These are phyloP conservation scores for Adelosebastes latens DNA, from an alignment of 2,797 vertebrate genomes.

Conservation along the genomic window DNA sequence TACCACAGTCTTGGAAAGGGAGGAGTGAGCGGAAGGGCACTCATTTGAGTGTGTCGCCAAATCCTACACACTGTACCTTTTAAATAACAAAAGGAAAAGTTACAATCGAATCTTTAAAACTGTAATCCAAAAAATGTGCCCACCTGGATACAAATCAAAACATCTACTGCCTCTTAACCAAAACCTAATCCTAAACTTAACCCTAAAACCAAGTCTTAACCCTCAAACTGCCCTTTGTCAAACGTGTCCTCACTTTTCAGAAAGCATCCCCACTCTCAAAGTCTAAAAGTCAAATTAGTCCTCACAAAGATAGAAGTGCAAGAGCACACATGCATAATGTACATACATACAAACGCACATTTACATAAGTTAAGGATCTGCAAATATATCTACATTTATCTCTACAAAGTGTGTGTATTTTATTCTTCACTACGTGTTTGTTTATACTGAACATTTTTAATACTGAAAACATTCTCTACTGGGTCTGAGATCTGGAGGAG, in stretches of 20 bases:
- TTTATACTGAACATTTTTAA: not conserved
- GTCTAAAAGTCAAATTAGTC: not conserved
- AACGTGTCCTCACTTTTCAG: not conserved
- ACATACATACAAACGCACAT: not conserved
- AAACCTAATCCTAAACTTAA: not conserved
- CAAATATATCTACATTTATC: conserved; percentile 9
- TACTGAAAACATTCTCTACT: not conserved
- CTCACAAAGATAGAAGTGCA: conserved; percentile 24
- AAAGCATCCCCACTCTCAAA: not conserved
- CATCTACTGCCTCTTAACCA: not conserved
- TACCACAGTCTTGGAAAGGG: too few relatives aligned
- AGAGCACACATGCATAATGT: not conserved
- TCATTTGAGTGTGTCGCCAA: not conserved
- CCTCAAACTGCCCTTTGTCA: not conserved
- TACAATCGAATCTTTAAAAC: not conserved
- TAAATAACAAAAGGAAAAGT: not conserved
- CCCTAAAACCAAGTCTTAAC: not conserved
- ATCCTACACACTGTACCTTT: not conserved
- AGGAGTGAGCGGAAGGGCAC: too few relatives aligned
- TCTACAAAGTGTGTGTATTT: not conserved
- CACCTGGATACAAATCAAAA: not conserved
- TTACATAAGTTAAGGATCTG: not conserved
- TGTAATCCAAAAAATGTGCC: not conserved
- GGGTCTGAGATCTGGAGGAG: conserved; percentile 39
- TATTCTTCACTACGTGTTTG: not conserved